Base-by-base conservation (phyloP, 2,113 vertebrate genomes). In the Heteronetta atricapilla region DNA sequence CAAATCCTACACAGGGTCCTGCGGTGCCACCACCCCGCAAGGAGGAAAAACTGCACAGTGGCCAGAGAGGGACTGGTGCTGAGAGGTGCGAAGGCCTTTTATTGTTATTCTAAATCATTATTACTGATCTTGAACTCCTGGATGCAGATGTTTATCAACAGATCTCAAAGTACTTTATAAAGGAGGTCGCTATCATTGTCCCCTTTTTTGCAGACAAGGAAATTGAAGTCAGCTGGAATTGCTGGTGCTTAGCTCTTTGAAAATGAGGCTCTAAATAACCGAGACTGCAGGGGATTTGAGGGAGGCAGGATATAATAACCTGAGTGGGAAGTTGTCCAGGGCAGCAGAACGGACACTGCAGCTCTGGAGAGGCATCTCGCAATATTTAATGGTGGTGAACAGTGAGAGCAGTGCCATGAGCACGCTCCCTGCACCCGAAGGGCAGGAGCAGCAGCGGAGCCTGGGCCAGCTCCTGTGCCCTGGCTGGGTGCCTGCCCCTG, bases 11-110 rank as follows among this genome's bases (percentile, higher is more conserved):
- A 28, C 17, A 8, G 26, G 26, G 26, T 38, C 38, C 38, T 29
- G 62, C 8, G 15, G 15, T 46, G 69, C 72, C 53, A 59, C 48
- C 15, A 5, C 19, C 34, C 19, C 3, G 0, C 23, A 8, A 40
- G 44, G 13, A 33, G 16, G 5, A 31, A 38, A 52, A 28, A 13
- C 1, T 1, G 4, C 21, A 17, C 4, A 0, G 12, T 6, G 4
- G 18, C 50, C 83, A 55, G 40, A 40, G 66, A 50, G 36, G n/a
- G 44, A 20, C 21, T 1, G n/a, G 29, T 36, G 5, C 40, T 0
- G 2, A 8, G 5, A 25, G 52, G 26, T 6, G 31, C 52, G 63
- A 22, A 86, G 86, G 46, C 38, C 83, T 84, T 66, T 78, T 28
- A 18, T 75, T 74, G 40, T 67, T 34, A 9, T 38, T 79, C 83